These are phyloP conservation scores for Eristalis intricaria DNA, from an alignment of 2,888 invertebrate genomes.

Conservation along the genomic window DNA sequence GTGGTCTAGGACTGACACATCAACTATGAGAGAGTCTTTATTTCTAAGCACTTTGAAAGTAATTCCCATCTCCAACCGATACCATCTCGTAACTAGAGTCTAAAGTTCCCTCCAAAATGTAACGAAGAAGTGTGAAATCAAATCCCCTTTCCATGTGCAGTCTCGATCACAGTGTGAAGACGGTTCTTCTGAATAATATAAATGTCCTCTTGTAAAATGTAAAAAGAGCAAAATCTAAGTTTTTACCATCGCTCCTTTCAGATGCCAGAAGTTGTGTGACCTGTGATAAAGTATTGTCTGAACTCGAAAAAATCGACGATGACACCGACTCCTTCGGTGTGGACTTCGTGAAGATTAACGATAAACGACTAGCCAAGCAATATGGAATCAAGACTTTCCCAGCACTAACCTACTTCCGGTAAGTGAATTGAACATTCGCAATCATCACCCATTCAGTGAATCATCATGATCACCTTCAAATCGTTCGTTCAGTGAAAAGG, in stretches of 20 bases:
- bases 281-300: conserved; percentile 94
- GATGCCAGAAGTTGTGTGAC: conserved; percentile 96
- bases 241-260: conserved; percentile 79
- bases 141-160: too few relatives aligned
- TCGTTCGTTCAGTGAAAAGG: conserved; percentile 87
- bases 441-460: neutral
- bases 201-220: neutral
- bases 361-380: conserved; percentile 97
- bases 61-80: too few relatives aligned
- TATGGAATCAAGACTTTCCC: conserved; percentile 98
- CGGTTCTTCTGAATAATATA: too few relatives aligned
- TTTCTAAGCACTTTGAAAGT: too few relatives aligned
- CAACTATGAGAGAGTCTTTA: too few relatives aligned
- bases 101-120: too few relatives aligned
- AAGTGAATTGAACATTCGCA: conserved; percentile 64
- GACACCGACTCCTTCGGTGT: conserved; percentile 97
- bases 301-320: conserved; percentile 96
- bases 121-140: too few relatives aligned
- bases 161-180: too few relatives aligned
- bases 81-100: too few relatives aligned
- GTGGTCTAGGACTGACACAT: too few relatives aligned
- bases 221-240: neutral
- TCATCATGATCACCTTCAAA: neutral
- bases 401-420: conserved; percentile 94
- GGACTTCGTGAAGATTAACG: conserved; percentile 97